Percentiles rank a stretch among this genome's conserved stretches.
Evolutionary conservation across 2,888 invertebrate genomes (phyloP).

Genomic region (Timema cristinae): DNA sequence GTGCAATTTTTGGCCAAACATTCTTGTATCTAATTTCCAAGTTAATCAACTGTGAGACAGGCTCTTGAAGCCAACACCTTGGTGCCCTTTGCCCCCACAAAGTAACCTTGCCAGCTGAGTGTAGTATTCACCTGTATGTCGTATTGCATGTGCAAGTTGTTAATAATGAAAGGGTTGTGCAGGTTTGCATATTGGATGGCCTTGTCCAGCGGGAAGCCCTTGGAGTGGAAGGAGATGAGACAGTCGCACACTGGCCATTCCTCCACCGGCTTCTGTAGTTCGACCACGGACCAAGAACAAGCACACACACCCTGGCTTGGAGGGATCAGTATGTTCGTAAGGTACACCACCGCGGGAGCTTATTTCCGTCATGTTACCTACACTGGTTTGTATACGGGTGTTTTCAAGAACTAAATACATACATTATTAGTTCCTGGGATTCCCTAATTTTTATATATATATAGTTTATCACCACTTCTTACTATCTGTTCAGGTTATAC

Average conservation of each 20-base stretch:
- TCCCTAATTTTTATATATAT: too few relatives aligned
- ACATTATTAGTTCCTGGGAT: too few relatives aligned
- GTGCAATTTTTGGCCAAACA: constrained; percentile 28
- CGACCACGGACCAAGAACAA: neutral
- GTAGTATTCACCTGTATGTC: constrained; percentile 76
- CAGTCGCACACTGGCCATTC: constrained; percentile 98
- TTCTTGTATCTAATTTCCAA: constrained; percentile 15
- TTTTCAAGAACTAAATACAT: too few relatives aligned
- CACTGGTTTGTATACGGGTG: too few relatives aligned
- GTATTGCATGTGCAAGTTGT: constrained; percentile 98
- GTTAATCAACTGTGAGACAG: neutral
- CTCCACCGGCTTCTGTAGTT: constrained; percentile 79
- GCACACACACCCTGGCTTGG: too few relatives aligned
- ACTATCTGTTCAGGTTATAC: too few relatives aligned
- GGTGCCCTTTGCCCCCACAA: too few relatives aligned
- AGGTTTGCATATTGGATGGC: constrained; percentile 94
- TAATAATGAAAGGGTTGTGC: constrained; percentile 93
- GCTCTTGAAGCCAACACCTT: neutral
- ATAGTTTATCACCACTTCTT: too few relatives aligned
- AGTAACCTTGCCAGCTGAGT: constrained; percentile 12
- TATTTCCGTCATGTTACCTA: too few relatives aligned
- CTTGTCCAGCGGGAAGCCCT: constrained; percentile 97
- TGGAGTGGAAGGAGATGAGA: constrained; percentile 96
- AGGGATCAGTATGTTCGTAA: too few relatives aligned
- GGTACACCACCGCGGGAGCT: too few relatives aligned